phyloP scores from a whole-genome alignment of 2,888 invertebrate genomes.

The Saturnia japonica region DNA sequence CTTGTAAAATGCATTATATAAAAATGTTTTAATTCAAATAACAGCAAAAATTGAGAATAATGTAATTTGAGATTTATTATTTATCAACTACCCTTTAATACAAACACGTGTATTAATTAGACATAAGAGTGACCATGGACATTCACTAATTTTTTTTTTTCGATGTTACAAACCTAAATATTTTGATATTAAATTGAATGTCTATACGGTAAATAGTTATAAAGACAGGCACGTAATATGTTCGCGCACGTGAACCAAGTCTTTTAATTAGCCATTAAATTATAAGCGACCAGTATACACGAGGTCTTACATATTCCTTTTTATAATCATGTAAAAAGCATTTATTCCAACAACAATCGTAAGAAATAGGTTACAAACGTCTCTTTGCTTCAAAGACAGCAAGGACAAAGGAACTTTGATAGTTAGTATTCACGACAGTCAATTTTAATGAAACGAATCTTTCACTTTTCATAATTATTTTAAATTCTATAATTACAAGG shows the following conservation, averaged over 20 bases:
- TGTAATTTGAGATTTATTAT: constrained; percentile 6
- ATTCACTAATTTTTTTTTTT: background rate
- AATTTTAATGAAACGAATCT: background rate
- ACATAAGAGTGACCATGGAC: background rate
- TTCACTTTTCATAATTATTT: background rate
- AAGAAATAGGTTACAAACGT: too few relatives aligned
- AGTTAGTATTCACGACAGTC: background rate
- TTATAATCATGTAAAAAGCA: background rate
- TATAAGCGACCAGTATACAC: background rate
- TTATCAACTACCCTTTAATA: background rate
- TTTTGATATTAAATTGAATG: background rate
- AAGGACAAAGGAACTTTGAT: background rate
- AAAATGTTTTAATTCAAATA: constrained; percentile 46
- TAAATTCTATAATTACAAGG: background rate
- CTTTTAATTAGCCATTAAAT: background rate
- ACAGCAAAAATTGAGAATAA: background rate
- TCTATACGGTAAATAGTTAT: background rate
- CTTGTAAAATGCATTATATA: constrained; percentile 53
- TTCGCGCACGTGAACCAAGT: background rate
- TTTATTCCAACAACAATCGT: too few relatives aligned
- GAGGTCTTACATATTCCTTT: background rate
- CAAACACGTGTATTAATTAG: background rate
- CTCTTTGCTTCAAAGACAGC: background rate
- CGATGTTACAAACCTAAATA: background rate
- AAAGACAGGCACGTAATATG: background rate